Percentiles rank a stretch among this genome's conserved stretches.
Evolutionary conservation across 2,888 invertebrate species (phyloP).

Genomic region (Salticus scenicus): DNA sequence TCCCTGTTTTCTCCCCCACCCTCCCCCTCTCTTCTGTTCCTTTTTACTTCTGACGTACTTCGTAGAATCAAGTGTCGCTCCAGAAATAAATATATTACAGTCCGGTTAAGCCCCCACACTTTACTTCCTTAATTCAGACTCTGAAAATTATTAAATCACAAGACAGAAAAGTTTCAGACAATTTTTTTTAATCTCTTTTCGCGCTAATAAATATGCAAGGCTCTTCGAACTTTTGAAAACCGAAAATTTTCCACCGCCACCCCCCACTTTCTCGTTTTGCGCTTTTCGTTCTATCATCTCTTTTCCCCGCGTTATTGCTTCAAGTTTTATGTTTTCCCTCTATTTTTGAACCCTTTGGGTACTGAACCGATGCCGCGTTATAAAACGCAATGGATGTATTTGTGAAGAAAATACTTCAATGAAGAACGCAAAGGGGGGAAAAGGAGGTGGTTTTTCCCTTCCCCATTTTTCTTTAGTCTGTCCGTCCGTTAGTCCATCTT

Average conservation of each 20-base stretch:
- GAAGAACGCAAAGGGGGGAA: background rate
- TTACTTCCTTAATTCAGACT: constrained; percentile 43
- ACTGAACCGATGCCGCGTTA: constrained; percentile 37
- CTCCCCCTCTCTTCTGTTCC: constrained; percentile 9
- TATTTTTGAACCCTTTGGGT: constrained; percentile 68
- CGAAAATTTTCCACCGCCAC: constrained; percentile 34
- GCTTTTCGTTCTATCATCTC: constrained; percentile 25
- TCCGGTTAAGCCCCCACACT: constrained; percentile 50
- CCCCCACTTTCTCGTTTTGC: background rate
- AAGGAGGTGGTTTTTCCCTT: background rate
- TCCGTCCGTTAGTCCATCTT: constrained; percentile 18
- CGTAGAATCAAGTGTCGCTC: constrained; percentile 43
- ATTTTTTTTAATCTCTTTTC: constrained; percentile 21
- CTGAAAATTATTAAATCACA: constrained; percentile 67
- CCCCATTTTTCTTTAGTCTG: background rate
- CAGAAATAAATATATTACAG: constrained; percentile 63
- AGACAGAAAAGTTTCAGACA: constrained; percentile 55
- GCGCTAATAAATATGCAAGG: constrained; percentile 62
- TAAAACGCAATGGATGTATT: constrained; percentile 45
- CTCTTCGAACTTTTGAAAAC: constrained; percentile 65
- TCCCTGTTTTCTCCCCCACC: constrained; percentile 20
- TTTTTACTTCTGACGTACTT: background rate
- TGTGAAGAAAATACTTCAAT: background rate
- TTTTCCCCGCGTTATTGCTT: constrained; percentile 46
- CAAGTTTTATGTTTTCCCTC: constrained; percentile 22